Conservation (phyloP, 1,140 invertebrate genomes). For the Yoshiicerus persimilis region DNA sequence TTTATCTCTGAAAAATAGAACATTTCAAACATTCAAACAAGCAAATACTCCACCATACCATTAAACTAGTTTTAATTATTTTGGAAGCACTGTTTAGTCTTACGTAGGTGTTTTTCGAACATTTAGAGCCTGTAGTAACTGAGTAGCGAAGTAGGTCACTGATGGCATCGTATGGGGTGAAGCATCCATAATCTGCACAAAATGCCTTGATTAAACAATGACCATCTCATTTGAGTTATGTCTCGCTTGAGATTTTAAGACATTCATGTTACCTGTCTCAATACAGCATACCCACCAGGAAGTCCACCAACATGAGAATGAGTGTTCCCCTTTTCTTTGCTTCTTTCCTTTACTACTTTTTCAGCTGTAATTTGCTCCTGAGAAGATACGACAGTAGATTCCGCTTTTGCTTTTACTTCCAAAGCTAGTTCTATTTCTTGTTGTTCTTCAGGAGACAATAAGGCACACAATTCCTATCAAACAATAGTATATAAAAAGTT, state of each 20-base stretch:
- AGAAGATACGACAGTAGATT: conserved; percentile 14
- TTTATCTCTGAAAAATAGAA: neutral
- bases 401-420: neutral
- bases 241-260: neutral
- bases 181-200: conserved; percentile 42
- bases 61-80: neutral
- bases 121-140: conserved; percentile 36
- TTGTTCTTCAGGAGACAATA: neutral
- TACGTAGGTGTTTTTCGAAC: neutral
- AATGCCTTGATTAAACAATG: no score
- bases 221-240: no score
- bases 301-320: neutral
- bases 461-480: conserved; percentile 39
- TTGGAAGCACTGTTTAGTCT: neutral
- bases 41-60: neutral
- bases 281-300: neutral
- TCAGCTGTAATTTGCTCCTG: conserved; percentile 39
- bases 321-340: neutral
- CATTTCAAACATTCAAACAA: neutral
- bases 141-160: conserved; percentile 31
- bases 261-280: neutral
- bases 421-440: neutral
- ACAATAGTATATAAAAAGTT: neutral
- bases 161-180: conserved; percentile 48
- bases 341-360: neutral